phyloP scores from a whole-genome alignment of 2,797 vertebrate genomes.

The Liparis tanakae region DNA sequence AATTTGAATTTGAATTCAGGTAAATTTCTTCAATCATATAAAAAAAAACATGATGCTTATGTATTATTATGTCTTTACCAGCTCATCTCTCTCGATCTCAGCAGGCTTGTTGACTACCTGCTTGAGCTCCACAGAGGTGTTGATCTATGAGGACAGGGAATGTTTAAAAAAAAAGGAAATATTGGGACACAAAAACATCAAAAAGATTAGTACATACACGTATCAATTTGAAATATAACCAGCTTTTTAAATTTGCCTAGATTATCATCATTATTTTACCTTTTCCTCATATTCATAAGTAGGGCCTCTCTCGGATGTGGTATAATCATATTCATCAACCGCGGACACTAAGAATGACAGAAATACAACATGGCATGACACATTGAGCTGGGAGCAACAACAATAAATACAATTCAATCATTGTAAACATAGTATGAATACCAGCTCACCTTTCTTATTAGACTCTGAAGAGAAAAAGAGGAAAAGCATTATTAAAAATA shows the following conservation, averaged over 20 bases:
- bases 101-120: constrained; percentile 88
- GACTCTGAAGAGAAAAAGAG: constrained; percentile 56
- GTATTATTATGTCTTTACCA: constrained; percentile 79
- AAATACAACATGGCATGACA: constrained; percentile 28
- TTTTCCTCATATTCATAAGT: constrained; percentile 88
- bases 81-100: constrained; percentile 91
- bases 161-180: not conserved
- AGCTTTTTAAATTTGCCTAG: not conserved
- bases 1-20: not conserved
- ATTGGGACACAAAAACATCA: not conserved
- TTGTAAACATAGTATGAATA: not conserved
- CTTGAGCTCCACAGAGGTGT: constrained; percentile 88
- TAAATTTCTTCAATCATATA: not conserved
- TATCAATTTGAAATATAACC: not conserved
- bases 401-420: not conserved
- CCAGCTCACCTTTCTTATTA: constrained; percentile 85
- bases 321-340: constrained; percentile 85
- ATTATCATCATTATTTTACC: constrained; percentile 65
- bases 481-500: constrained; percentile 24
- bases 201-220: not conserved
- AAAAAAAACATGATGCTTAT: not conserved
- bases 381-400: constrained; percentile 13
- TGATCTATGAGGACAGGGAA: constrained; percentile 77
- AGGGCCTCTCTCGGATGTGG: constrained; percentile 82
- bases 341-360: constrained; percentile 49